Conservation (phyloP, 1,140 invertebrate genomes). For the Drosophila suzukii region DNA sequence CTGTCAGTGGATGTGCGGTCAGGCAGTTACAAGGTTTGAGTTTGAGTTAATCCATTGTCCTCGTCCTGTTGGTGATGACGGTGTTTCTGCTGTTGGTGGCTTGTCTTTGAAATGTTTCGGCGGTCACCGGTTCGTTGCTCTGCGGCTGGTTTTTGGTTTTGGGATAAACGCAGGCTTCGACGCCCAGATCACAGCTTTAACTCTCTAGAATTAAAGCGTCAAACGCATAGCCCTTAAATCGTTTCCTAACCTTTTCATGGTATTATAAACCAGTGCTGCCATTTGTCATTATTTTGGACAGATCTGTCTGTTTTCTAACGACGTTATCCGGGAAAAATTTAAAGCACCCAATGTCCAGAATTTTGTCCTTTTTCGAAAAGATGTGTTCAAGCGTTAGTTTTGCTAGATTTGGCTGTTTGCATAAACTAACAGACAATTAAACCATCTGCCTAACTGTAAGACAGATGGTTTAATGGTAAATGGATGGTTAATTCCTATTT, state of each 20-base stretch:
- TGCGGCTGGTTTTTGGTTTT: slow-evolving; percentile 62
- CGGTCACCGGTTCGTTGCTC: slow-evolving; percentile 46
- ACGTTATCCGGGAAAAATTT: too few species aligned
- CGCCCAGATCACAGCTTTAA: slow-evolving; percentile 7
- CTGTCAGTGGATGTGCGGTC: slow-evolving; percentile 58
- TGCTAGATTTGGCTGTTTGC: too few species aligned
- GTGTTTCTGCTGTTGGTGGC: slow-evolving; percentile 56
- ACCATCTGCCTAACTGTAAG: too few species aligned
- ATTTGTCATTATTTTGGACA: too few species aligned
- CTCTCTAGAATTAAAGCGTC: slow-evolving; percentile 23
- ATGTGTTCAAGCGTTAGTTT: too few species aligned
- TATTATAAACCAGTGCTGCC: too few species aligned
- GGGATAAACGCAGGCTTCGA: slow-evolving; percentile 25
- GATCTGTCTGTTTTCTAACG: too few species aligned
- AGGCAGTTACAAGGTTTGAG: slow-evolving; percentile 70
- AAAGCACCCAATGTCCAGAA: too few species aligned
- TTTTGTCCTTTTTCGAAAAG: too few species aligned
- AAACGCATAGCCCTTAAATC: neutral
- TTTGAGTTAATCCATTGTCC: slow-evolving; percentile 72
- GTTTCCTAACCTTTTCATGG: neutral
- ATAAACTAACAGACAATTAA: too few species aligned
- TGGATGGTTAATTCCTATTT: too few species aligned
- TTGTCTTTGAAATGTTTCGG: slow-evolving; percentile 76
- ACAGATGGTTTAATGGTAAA: too few species aligned
- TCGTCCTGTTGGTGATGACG: slow-evolving; percentile 44